Evolutionary conservation across 1,140 invertebrate genomes (phyloP).

Genomic region (Tenebrio molitor): DNA sequence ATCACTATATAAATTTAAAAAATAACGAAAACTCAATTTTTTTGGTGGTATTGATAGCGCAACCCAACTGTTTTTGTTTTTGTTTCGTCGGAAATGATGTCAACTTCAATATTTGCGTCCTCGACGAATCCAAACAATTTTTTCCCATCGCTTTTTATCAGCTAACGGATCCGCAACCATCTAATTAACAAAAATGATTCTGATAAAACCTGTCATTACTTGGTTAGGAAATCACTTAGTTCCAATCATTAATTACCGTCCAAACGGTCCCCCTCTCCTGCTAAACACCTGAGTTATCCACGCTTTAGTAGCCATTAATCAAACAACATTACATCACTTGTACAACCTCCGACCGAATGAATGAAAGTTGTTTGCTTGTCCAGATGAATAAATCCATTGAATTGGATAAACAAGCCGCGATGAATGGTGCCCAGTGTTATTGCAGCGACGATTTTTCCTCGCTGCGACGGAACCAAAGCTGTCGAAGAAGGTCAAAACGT

Average conservation of each 20-base stretch:
- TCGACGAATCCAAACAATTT: too few species aligned
- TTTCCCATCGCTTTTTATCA: too few species aligned
- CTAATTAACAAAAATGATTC: not conserved
- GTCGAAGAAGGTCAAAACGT: too few species aligned
- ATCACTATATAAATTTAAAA: too few species aligned
- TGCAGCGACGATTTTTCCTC: too few species aligned
- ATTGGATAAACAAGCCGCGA: not conserved
- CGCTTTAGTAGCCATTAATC: not conserved
- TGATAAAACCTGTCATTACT: not conserved
- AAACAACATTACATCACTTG: not conserved
- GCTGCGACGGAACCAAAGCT: too few species aligned
- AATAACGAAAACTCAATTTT: too few species aligned
- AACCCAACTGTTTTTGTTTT: too few species aligned
- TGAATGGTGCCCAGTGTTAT: not conserved
- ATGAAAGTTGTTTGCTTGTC: slow-evolving; percentile 3
- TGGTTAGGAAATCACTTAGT: not conserved
- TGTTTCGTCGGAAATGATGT: too few species aligned
- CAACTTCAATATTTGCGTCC: too few species aligned
- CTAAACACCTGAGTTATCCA: not conserved
- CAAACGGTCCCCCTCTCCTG: too few species aligned
- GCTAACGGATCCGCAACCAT: not conserved
- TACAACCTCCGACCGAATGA: not conserved
- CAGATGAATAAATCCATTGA: slow-evolving; percentile 7
- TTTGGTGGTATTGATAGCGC: too few species aligned
- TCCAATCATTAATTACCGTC: not conserved